These are phyloP conservation scores for Stomorhina lunata DNA, from an alignment of 2,888 invertebrate genomes.

Conservation along the genomic window DNA sequence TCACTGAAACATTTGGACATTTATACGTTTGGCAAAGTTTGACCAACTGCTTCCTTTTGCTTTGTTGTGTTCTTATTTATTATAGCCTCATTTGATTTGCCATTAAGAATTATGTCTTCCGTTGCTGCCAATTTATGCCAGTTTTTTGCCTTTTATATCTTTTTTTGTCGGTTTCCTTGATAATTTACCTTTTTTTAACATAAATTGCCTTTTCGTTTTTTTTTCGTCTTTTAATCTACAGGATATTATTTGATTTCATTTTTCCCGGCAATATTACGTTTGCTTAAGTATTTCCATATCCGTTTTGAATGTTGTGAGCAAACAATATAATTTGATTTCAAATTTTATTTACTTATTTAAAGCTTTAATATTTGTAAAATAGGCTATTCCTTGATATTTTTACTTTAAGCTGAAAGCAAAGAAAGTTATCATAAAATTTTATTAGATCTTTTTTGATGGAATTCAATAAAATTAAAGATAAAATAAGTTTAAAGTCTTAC, in stretches of 20 bases:
- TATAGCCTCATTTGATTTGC: not conserved
- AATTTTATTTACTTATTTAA: not conserved
- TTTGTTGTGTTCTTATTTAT: not conserved
- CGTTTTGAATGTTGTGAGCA: conserved; percentile 24
- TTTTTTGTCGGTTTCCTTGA: not conserved
- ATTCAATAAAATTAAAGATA: too few species aligned
- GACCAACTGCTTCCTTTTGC: not conserved
- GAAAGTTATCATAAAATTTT: too few species aligned
- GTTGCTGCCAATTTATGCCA: not conserved
- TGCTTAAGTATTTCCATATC: conserved; percentile 51
- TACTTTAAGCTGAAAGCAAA: conserved; percentile 2
- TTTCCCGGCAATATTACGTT: conserved; percentile 10
- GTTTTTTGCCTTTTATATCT: not conserved
- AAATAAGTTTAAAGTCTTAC: too few species aligned
- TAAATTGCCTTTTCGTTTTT: conserved; percentile 8
- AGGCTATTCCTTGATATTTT: too few species aligned
- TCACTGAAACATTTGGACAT: too few species aligned
- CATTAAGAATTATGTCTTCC: conserved; percentile 40
- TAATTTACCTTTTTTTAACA: not conserved
- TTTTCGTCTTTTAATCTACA: not conserved
- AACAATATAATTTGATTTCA: not conserved
- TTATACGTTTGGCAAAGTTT: not conserved
- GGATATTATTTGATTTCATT: conserved; percentile 14
- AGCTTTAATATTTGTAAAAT: too few species aligned
- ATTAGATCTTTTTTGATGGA: too few species aligned